phyloP scores from a whole-genome alignment of 2,797 vertebrate genomes.

The Smutsia temminckii region DNA sequence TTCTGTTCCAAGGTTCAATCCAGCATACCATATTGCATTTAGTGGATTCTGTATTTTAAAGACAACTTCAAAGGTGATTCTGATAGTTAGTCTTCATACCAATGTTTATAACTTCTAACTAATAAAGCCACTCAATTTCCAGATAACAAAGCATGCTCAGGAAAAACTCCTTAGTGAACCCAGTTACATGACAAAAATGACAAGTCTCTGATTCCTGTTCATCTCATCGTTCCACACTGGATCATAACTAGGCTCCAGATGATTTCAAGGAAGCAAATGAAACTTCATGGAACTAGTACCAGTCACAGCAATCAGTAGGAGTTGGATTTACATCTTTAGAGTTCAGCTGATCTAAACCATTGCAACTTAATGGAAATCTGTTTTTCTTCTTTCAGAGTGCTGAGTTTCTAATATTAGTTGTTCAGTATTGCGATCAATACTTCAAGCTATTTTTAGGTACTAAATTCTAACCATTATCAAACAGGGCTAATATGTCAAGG shows the following conservation, averaged over 20 bases:
- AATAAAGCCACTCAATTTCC: background rate
- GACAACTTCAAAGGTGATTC: background rate
- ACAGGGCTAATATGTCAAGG: background rate
- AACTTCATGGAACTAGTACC: background rate
- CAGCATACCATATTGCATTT: background rate
- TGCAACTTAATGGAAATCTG: constrained; percentile 31
- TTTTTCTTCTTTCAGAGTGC: constrained; percentile 42
- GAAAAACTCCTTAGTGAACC: background rate
- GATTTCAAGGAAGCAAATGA: constrained; percentile 1
- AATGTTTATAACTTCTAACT: background rate
- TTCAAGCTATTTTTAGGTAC: constrained; percentile 37
- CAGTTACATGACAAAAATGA: background rate
- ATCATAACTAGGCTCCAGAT: background rate
- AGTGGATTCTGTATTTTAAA: background rate
- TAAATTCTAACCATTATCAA: constrained; percentile 29
- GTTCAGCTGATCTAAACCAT: background rate
- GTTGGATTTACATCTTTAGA: constrained; percentile 33
- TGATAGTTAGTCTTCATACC: background rate
- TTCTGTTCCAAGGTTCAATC: background rate
- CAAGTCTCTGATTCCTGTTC: background rate
- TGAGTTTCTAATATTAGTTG: background rate
- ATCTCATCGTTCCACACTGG: background rate
- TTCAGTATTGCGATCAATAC: constrained; percentile 29
- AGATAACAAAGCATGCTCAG: background rate
- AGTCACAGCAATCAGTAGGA: background rate